phyloP scores from a whole-genome alignment of 2,113 vertebrate species.

The Austrofundulus limnaeus region DNA sequence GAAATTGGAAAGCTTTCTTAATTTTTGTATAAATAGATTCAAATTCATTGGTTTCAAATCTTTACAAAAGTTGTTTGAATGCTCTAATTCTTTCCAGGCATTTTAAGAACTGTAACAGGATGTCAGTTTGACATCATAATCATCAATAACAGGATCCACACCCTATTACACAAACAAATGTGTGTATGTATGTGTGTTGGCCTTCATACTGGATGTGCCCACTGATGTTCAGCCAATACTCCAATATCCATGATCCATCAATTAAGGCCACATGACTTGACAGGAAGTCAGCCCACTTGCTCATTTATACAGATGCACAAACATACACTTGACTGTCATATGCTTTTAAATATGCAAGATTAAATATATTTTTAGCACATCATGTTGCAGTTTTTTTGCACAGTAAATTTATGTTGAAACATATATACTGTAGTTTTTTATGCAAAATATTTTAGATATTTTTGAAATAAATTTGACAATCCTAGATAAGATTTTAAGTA shows the following conservation, averaged over 20 bases:
- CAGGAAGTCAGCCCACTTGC: conserved; percentile 43
- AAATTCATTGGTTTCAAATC: not conserved
- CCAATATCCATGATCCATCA: conserved; percentile 33
- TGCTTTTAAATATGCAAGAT: too few species aligned
- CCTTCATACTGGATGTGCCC: not conserved
- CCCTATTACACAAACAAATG: conserved; percentile 33
- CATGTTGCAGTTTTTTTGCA: too few species aligned
- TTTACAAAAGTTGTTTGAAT: not conserved
- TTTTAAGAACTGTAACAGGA: conserved; percentile 7
- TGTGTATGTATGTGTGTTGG: conserved; percentile 8
- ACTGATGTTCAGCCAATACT: conserved; percentile 30
- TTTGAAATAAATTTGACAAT: too few species aligned
- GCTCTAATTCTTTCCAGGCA: not conserved
- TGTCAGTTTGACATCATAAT: conserved; percentile 47
- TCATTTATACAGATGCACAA: conserved; percentile 8
- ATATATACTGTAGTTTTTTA: too few species aligned
- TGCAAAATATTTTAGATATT: too few species aligned
- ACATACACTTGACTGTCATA: not conserved
- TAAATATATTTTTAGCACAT: too few species aligned
- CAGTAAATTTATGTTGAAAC: too few species aligned
- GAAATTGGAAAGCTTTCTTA: too few species aligned
- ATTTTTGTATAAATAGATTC: not conserved
- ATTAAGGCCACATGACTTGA: conserved; percentile 34
- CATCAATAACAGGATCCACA: conserved; percentile 58
- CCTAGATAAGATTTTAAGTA: too few species aligned